Evolutionary conservation across 2,113 vertebrate genomes (phyloP).

Genomic region (Hypanus sabinus): DNA sequence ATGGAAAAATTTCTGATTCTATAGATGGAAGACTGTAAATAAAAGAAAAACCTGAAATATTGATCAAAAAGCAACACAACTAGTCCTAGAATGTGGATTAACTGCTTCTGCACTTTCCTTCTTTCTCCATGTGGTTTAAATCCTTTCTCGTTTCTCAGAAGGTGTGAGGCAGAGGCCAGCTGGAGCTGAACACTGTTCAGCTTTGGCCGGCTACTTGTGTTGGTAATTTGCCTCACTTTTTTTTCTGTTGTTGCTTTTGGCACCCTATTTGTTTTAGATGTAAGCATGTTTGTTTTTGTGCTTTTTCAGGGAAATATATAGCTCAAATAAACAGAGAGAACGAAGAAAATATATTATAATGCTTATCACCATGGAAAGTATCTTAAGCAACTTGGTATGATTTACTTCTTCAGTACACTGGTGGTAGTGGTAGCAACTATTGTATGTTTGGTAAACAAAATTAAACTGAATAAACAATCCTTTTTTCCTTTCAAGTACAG

Average conservation of each 20-base stretch:
- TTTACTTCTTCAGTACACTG: neutral
- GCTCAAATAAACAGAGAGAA: neutral
- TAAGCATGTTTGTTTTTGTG: neutral
- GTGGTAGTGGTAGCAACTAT: neutral
- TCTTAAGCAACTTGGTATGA: neutral
- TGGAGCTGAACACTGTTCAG: neutral
- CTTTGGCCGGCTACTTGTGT: neutral
- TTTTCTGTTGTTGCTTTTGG: neutral
- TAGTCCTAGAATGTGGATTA: neutral
- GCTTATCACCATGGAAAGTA: neutral
- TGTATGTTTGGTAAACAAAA: neutral
- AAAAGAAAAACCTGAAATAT: slow-evolving; percentile 26
- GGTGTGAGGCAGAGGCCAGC: neutral
- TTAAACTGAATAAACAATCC: neutral
- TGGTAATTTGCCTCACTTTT: neutral
- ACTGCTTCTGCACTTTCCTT: neutral
- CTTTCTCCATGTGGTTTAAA: neutral
- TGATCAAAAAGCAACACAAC: slow-evolving; percentile 25
- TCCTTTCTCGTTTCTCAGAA: neutral
- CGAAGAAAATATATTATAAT: neutral
- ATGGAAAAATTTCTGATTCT: neutral
- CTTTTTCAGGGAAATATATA: neutral
- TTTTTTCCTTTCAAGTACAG: neutral
- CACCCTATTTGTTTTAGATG: neutral
- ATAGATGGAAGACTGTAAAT: neutral